Conservation (phyloP, 2,797 vertebrate genomes). For the Sebastes diaconus region DNA sequence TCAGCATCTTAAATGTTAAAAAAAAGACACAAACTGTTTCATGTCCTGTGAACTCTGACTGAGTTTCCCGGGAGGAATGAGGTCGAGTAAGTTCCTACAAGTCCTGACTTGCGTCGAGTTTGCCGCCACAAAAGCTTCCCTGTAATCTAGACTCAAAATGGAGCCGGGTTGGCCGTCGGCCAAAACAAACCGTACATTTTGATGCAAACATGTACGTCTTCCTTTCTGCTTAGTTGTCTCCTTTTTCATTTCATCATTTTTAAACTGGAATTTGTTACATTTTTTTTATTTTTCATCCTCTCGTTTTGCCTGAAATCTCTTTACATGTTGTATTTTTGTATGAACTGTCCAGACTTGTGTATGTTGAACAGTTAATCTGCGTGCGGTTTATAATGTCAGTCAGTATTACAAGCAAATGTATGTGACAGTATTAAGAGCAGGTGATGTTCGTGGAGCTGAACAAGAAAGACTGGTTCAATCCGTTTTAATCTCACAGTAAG, state of each 20-base stretch:
- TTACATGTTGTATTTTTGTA: slow-evolving; percentile 60
- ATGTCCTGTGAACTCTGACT: slow-evolving; percentile 19
- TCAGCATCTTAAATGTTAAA: slow-evolving; percentile 17
- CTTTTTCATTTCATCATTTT: slow-evolving; percentile 32
- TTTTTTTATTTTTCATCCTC: slow-evolving; percentile 35
- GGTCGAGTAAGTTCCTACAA: slow-evolving; percentile 30
- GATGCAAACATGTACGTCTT: slow-evolving; percentile 16
- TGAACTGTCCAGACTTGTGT: slow-evolving; percentile 36
- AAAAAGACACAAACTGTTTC: slow-evolving; percentile 10
- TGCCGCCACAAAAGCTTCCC: slow-evolving; percentile 28
- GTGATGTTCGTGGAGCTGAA: slow-evolving; percentile 36
- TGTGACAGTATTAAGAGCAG: slow-evolving; percentile 70
- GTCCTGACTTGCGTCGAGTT: slow-evolving; percentile 45
- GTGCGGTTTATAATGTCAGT: slow-evolving; percentile 41
- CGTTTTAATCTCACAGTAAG: slow-evolving; percentile 4
- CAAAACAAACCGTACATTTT: slow-evolving; percentile 40
- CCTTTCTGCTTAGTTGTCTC: background rate
- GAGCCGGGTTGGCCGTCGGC: slow-evolving; percentile 30
- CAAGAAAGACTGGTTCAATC: slow-evolving; percentile 47
- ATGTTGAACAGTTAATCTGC: slow-evolving; percentile 44
- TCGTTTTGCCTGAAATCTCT: slow-evolving; percentile 25
- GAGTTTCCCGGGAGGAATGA: slow-evolving; percentile 46
- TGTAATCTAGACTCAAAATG: slow-evolving; percentile 55
- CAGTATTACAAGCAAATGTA: slow-evolving; percentile 71
- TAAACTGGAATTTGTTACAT: slow-evolving; percentile 73